Base-by-base conservation (phyloP, 2,113 vertebrate genomes). In the Mus pahari region DNA sequence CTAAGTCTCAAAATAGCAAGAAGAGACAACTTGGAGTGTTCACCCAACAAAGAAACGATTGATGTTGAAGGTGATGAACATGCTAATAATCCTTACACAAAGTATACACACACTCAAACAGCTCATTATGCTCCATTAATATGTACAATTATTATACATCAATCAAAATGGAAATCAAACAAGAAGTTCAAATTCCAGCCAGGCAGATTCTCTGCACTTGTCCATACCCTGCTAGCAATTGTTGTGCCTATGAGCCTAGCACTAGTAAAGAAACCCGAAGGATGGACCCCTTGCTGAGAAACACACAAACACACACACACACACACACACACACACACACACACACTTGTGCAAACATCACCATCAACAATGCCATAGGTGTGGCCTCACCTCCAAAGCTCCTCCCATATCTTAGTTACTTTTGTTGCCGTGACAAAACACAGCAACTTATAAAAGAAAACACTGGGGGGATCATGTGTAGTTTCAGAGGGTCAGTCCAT, bases 131-230 rank as follows among this genome's bases (percentile, higher is more conserved):
- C 42, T 28, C 45, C 26, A 7, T 42, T 36, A 87, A 42, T 55
- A 55, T 68, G 73, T 55, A 42, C 19, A 78, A 33, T 87, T 68
- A 42, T 55, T 77, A 39, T 1, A 1, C 33, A 33, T 53, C 81
- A n/a, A 66, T 66, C 82, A 86, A 92, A 86, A 64, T 62, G 13
- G 8, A 92, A 92, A 66, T 53, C 86, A 93, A 77, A 53, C 45
- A 78, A 39, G 71, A 77, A 66, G 45, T 79, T 91, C 11, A 77
- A 48, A 93, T 53, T 45, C 60, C 7, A 4, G 48, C 12, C 11
- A 74, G 92, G 55, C 36, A 39, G 60, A 13, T 88, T 45, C 45
- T 16, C 9, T 7, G 39, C 36, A 20, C 36, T 17, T 33, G 66
- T 70, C 48, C 33, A n/a, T 39, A 53, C 24, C 7, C 7, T 55